phyloP scores from a whole-genome alignment of 2,888 invertebrate species.

The Scaptomyza cyrtandrae region DNA sequence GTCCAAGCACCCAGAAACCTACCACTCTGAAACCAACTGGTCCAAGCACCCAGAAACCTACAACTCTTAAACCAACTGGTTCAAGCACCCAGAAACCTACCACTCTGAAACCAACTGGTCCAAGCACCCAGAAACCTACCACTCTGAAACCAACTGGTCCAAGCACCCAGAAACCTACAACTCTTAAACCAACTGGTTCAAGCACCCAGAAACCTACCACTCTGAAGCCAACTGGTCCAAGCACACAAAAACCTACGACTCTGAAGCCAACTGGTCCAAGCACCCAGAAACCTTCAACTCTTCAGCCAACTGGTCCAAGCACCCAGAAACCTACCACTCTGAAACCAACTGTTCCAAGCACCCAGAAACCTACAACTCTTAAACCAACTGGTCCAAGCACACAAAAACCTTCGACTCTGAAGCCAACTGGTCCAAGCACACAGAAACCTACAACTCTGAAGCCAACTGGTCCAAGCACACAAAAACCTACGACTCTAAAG shows the following conservation, averaged over 20 bases:
- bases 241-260: neutral
- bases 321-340: neutral
- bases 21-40: slow-evolving; percentile 7
- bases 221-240: neutral
- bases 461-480: neutral
- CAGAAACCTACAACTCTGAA: neutral
- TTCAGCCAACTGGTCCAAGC: neutral
- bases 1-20: neutral
- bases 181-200: neutral
- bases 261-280: neutral
- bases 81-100: neutral
- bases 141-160: too few species aligned
- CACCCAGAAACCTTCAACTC: neutral
- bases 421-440: neutral
- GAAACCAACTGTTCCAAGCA: neutral
- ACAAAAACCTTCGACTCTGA: neutral
- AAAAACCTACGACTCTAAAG: neutral
- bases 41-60: neutral
- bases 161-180: too few species aligned
- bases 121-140: too few species aligned
- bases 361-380: neutral
- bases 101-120: neutral
- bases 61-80: neutral
- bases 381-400: neutral
- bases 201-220: neutral